phyloP scores from a whole-genome alignment of 2,113 vertebrate genomes.

The Cathartes aura region DNA sequence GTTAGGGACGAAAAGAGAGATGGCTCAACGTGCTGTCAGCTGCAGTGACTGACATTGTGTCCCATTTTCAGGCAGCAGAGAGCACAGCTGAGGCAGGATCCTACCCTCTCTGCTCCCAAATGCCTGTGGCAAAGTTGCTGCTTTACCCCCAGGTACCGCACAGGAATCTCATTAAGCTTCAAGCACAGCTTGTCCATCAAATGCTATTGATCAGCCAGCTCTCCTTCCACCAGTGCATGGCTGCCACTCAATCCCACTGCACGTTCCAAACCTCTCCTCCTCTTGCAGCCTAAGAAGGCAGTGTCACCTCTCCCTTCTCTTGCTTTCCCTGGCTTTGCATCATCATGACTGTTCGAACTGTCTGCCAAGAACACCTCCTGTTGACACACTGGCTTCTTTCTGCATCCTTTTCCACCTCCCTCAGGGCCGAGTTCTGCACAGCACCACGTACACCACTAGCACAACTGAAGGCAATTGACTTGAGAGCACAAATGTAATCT shows the following conservation, averaged over 20 bases:
- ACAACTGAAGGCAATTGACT: neutral
- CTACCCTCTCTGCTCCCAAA: neutral
- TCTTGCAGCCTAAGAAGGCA: neutral
- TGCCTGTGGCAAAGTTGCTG: neutral
- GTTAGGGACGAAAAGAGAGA: neutral
- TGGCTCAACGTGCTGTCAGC: neutral
- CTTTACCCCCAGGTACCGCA: neutral
- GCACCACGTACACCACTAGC: neutral
- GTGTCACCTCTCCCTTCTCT: neutral
- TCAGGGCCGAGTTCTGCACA: neutral
- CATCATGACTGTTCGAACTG: neutral
- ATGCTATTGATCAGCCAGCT: neutral
- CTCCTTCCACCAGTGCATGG: accelerated
- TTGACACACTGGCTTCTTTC: neutral
- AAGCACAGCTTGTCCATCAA: neutral
- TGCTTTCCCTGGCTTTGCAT: neutral
- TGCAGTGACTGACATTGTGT: neutral
- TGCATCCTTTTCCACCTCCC: neutral
- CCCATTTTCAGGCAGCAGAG: neutral
- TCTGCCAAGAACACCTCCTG: neutral
- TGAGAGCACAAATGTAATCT: neutral
- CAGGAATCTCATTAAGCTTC: neutral
- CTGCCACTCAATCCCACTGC: neutral
- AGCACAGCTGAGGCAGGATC: neutral
- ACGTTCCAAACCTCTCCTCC: neutral